phyloP scores from a whole-genome alignment of 2,797 vertebrate species.

The Knipowitschia caucasica region DNA sequence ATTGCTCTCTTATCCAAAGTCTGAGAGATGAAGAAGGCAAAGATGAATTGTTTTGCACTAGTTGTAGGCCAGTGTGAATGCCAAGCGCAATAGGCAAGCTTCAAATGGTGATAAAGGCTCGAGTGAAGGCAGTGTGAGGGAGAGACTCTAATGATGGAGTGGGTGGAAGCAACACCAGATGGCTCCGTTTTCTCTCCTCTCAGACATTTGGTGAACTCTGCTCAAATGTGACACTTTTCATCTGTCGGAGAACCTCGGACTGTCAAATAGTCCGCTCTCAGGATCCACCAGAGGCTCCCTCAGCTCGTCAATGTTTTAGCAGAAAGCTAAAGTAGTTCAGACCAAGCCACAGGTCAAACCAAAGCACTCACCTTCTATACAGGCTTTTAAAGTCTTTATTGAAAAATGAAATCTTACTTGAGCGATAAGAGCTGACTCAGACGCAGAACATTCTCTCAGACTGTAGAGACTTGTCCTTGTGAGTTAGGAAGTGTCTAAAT shows the following conservation, averaged over 20 bases:
- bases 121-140: conserved; percentile 59
- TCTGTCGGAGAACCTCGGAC: conserved; percentile 65
- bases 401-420: conserved; percentile 49
- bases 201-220: conserved; percentile 73
- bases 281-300: conserved; percentile 58
- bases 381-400: conserved; percentile 65
- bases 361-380: conserved; percentile 62
- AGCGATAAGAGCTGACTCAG: conserved; percentile 35
- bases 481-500: no score
- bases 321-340: conserved; percentile 66
- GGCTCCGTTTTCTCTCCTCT: conserved; percentile 50
- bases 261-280: conserved; percentile 61
- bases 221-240: conserved; percentile 75
- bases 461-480: background rate
- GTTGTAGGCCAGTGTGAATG: conserved; percentile 48
- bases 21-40: conserved; percentile 46
- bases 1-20: conserved; percentile 52
- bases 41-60: conserved; percentile 55
- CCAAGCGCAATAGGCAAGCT: conserved; percentile 56
- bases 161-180: conserved; percentile 71
- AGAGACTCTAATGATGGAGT: conserved; percentile 69
- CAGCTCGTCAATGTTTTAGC: conserved; percentile 71
- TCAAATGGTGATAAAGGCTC: conserved; percentile 62
- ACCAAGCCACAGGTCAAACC: conserved; percentile 67
- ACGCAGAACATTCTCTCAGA: conserved; percentile 15